Percentiles rank a stretch among this genome's conserved stretches.
Conservation (phyloP, 2,113 vertebrate species). For the Monopterus albus region DNA sequence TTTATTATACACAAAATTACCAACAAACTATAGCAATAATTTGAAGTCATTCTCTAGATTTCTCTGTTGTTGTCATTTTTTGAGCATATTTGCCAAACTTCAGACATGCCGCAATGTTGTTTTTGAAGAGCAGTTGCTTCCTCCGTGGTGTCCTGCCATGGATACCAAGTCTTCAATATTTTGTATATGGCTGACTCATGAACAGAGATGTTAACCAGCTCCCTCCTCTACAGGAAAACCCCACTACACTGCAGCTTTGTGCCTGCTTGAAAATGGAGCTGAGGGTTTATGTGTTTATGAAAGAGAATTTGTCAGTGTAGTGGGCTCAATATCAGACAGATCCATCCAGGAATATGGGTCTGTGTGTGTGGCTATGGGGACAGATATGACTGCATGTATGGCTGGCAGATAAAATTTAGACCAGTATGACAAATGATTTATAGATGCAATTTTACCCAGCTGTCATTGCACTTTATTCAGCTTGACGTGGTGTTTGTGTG, state of each 20-base stretch:
- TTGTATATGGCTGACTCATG: no score
- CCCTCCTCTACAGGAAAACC: neutral
- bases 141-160: no score
- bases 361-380: conserved; percentile 33
- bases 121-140: no score
- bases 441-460: conserved; percentile 80
- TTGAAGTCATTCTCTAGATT: neutral
- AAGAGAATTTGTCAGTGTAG: conserved; percentile 50
- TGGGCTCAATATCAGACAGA: conserved; percentile 42
- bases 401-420: conserved; percentile 80
- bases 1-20: neutral
- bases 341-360: conserved; percentile 40
- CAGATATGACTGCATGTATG: conserved; percentile 69
- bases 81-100: no score
- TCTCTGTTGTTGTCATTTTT: no score
- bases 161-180: no score
- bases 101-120: no score
- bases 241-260: conserved; percentile 12
- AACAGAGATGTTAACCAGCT: neutral
- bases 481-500: conserved; percentile 54
- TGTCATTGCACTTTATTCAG: conserved; percentile 77
- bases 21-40: neutral
- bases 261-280: conserved; percentile 30
- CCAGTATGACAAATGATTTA: conserved; percentile 82
- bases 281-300: conserved; percentile 56